These are phyloP conservation scores for Cephalopholis sonnerati DNA, from an alignment of 2,113 vertebrate genomes.

Conservation along the genomic window DNA sequence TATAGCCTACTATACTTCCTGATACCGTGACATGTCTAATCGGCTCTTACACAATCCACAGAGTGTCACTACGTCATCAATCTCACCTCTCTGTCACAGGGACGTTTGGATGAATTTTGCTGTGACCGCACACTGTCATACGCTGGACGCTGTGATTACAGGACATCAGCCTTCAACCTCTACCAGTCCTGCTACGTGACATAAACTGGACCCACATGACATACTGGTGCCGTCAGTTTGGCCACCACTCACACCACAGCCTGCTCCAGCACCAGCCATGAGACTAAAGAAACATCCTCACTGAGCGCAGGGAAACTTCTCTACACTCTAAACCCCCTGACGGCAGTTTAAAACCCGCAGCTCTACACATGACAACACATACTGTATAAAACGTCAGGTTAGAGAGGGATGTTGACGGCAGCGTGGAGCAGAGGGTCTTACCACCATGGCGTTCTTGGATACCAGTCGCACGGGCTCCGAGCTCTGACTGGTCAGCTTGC, in stretches of 20 bases:
- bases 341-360: slow-evolving; percentile 4
- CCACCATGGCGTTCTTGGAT: slow-evolving; percentile 97
- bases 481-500: slow-evolving; percentile 93
- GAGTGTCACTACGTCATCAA: too few relatives aligned
- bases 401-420: not conserved
- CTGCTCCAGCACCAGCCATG: not conserved
- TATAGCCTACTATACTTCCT: too few relatives aligned
- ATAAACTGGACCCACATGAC: not conserved
- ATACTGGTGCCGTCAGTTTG: too few relatives aligned
- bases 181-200: not conserved
- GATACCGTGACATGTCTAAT: too few relatives aligned
- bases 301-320: not conserved
- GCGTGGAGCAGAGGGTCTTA: slow-evolving; percentile 80
- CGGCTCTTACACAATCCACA: too few relatives aligned
- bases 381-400: not conserved
- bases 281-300: slow-evolving; percentile 22
- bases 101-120: not conserved
- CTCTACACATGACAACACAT: slow-evolving; percentile 9
- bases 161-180: not conserved
- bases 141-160: too few relatives aligned
- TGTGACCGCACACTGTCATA: not conserved
- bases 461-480: slow-evolving; percentile 93
- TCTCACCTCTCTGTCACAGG: too few relatives aligned
- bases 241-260: slow-evolving; percentile 22
- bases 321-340: too few relatives aligned